phyloP scores from a whole-genome alignment of 2,113 vertebrate genomes.

The Dascyllus trimaculatus region DNA sequence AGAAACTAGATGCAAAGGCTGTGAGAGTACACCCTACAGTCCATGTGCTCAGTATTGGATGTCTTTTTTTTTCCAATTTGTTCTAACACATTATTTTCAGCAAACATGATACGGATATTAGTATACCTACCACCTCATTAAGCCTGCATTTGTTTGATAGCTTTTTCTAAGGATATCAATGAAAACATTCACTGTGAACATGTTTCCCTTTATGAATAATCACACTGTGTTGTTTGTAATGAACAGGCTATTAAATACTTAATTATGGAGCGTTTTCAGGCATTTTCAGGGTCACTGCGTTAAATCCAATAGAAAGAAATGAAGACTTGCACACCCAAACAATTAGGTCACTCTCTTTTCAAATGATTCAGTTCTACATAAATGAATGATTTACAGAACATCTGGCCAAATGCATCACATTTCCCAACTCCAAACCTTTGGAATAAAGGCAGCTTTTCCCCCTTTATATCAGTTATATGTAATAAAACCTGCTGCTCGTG shows the following conservation, averaged over 20 bases:
- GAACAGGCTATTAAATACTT: neutral
- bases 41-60: neutral
- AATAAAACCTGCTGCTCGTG: conserved; percentile 53
- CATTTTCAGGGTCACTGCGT: conserved; percentile 6
- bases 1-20: too few species aligned
- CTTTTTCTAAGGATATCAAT: conserved; percentile 10
- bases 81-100: neutral
- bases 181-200: conserved; percentile 6
- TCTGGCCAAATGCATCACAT: conserved; percentile 24
- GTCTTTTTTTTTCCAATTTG: neutral
- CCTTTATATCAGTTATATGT: neutral
- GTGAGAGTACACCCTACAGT: too few species aligned
- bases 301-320: neutral
- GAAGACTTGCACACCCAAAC: neutral
- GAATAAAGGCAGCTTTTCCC: conserved; percentile 5
- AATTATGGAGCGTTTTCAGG: neutral
- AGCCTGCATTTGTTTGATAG: neutral
- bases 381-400: conserved; percentile 42
- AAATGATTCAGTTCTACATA: conserved; percentile 18
- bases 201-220: neutral
- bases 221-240: neutral
- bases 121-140: conserved; percentile 5
- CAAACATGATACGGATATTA: conserved; percentile 6
- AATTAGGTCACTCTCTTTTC: conserved; percentile 21
- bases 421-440: conserved; percentile 12